Percentiles rank a stretch among this genome's conserved stretches.
These are phyloP conservation scores for Hydroisotoma schaefferi DNA, from an alignment of 2,888 invertebrate genomes.

Conservation along the genomic window DNA sequence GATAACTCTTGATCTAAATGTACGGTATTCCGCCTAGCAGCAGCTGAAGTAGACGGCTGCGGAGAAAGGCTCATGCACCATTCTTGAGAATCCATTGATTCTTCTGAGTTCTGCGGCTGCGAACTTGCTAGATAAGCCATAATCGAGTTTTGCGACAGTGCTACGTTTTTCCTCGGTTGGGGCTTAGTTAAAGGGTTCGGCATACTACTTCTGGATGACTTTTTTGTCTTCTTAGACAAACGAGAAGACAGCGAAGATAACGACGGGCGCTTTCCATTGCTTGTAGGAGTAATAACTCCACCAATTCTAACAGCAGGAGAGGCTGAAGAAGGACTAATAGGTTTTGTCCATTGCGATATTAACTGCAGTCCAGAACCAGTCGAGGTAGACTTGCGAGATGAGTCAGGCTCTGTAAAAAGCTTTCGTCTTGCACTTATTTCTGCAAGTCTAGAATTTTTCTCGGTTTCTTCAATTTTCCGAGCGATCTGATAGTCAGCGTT, in stretches of 20 bases:
- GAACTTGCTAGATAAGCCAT: too few relatives aligned
- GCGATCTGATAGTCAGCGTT: slow-evolving; percentile 24
- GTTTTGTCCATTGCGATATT: background rate
- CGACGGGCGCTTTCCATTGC: background rate
- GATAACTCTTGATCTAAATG: too few relatives aligned
- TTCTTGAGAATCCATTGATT: background rate
- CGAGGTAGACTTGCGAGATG: background rate
- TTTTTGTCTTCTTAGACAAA: background rate
- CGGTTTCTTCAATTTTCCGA: slow-evolving; percentile 24
- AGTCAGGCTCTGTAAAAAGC: background rate
- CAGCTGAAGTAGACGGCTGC: slow-evolving; percentile 2
- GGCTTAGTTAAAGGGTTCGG: too few relatives aligned
- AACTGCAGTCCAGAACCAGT: background rate
- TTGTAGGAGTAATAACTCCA: background rate
- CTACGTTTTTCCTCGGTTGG: too few relatives aligned
- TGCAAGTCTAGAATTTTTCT: background rate
- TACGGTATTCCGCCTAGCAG: background rate
- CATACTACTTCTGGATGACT: too few relatives aligned
- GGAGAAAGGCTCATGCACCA: background rate
- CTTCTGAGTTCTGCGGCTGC: background rate
- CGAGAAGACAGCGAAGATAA: background rate
- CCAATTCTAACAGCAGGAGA: background rate
- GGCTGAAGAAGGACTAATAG: background rate
- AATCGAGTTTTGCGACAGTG: too few relatives aligned
- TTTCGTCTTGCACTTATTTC: slow-evolving; percentile 1